Conservation (phyloP, 2,797 vertebrate species). For the Rhynchotus rufescens region DNA sequence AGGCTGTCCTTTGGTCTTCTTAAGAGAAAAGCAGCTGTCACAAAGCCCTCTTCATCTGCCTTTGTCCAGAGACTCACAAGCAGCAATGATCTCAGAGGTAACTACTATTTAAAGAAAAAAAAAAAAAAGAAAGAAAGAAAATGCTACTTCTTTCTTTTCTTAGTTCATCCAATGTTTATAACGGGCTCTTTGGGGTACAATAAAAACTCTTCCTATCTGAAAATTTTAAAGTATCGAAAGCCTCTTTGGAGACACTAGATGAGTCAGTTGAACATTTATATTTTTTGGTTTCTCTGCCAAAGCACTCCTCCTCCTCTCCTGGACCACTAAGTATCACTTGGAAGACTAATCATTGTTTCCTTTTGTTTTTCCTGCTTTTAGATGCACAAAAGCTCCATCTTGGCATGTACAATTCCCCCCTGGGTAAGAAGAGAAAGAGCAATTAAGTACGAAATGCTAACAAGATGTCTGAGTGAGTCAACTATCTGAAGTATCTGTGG, state of each 20-base stretch:
- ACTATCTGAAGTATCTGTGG: conserved; percentile 56
- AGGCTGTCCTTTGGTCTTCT: conserved; percentile 41
- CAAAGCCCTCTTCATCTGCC: conserved; percentile 26
- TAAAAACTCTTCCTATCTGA: conserved; percentile 34
- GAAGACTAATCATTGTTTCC: conserved; percentile 48
- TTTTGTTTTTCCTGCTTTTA: conserved; percentile 28
- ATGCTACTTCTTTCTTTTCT: conserved; percentile 20
- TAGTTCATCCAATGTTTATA: conserved; percentile 34
- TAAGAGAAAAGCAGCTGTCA: conserved; percentile 19
- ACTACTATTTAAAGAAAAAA: not conserved
- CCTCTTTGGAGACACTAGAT: not conserved
- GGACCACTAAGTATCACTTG: conserved; percentile 41
- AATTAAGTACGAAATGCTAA: conserved; percentile 79
- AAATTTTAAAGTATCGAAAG: not conserved
- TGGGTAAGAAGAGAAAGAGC: conserved; percentile 59
- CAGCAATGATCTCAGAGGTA: not conserved
- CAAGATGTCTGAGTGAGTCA: conserved; percentile 66
- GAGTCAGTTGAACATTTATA: not conserved
- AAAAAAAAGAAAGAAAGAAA: not conserved
- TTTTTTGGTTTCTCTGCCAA: conserved; percentile 8
- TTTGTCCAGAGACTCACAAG: conserved; percentile 37
- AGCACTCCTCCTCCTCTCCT: not conserved
- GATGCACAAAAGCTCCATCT: conserved; percentile 37
- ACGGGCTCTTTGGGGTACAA: not conserved
- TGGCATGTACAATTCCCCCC: conserved; percentile 68